phyloP scores from a whole-genome alignment of 2,888 invertebrate genomes.

The Aplocera efformata region DNA sequence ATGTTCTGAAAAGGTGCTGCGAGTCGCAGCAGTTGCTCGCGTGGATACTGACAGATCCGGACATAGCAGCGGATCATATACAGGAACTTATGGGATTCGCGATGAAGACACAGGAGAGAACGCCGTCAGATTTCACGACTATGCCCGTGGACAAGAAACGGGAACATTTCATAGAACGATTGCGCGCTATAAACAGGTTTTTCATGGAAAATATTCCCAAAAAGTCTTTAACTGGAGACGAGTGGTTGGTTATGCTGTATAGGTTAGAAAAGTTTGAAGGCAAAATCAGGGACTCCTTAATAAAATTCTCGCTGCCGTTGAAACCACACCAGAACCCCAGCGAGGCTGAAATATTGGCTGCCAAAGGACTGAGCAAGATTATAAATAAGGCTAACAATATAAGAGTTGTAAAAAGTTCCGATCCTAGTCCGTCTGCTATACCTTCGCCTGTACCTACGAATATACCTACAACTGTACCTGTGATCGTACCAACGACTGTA shows the following conservation, averaged over 20 bases:
- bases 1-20: conserved; percentile 55
- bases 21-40: conserved; percentile 56
- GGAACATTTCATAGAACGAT: conserved; percentile 55
- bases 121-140: conserved; percentile 47
- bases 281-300: conserved; percentile 53
- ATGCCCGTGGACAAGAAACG: conserved; percentile 50
- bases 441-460: not conserved
- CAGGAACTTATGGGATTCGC: conserved; percentile 61
- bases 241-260: conserved; percentile 67
- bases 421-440: conserved; percentile 24
- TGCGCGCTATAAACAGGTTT: conserved; percentile 55
- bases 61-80: conserved; percentile 56
- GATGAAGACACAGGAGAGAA: conserved; percentile 41
- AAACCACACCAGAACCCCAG: conserved; percentile 46
- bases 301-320: conserved; percentile 40
- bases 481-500: conserved; percentile 30
- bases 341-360: conserved; percentile 71
- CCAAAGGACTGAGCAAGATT: conserved; percentile 69
- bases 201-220: conserved; percentile 67
- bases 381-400: conserved; percentile 61
- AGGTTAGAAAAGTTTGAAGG: conserved; percentile 59
- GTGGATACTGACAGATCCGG: conserved; percentile 62
- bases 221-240: conserved; percentile 55
- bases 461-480: not conserved
- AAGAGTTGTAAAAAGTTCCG: conserved; percentile 42